phyloP scores from a whole-genome alignment of 2,797 vertebrate species.

The Rhinogobio ventralis region DNA sequence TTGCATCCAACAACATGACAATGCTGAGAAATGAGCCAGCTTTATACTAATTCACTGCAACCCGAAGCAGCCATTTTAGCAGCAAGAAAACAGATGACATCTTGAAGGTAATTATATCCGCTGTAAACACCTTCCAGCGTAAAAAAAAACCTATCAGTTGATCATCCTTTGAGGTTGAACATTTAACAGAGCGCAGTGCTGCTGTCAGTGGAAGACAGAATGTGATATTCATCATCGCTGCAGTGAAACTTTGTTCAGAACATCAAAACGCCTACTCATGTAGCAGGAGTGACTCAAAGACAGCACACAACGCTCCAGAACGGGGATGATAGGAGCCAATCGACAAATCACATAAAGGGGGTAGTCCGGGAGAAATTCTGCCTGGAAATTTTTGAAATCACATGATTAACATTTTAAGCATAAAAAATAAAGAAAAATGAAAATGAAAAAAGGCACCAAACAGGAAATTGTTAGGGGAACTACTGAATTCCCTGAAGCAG shows the following conservation, averaged over 20 bases:
- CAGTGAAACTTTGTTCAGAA: not conserved
- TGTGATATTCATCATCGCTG: slow-evolving; percentile 14
- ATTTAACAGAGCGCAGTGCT: not conserved
- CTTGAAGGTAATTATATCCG: not conserved
- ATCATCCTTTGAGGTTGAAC: not conserved
- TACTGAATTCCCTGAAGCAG: no score
- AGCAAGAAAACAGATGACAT: not conserved
- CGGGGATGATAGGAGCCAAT: not conserved
- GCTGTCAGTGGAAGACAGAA: not conserved
- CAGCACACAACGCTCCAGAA: not conserved
- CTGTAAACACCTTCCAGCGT: not conserved
- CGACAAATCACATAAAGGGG: not conserved
- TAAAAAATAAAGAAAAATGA: not conserved
- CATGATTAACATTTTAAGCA: not conserved
- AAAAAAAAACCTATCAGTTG: not conserved
- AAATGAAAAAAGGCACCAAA: not conserved
- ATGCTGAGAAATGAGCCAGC: not conserved
- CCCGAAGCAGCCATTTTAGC: not conserved
- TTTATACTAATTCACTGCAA: not conserved
- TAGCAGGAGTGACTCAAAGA: not conserved
- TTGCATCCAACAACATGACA: not conserved
- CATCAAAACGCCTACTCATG: no score
- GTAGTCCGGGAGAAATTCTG: not conserved
- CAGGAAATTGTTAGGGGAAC: not conserved
- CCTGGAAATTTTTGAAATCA: not conserved